Percentiles rank a stretch among this genome's conserved stretches.
These are phyloP conservation scores for Littorina saxatilis DNA, from an alignment of 1,140 invertebrate genomes.

Conservation along the genomic window DNA sequence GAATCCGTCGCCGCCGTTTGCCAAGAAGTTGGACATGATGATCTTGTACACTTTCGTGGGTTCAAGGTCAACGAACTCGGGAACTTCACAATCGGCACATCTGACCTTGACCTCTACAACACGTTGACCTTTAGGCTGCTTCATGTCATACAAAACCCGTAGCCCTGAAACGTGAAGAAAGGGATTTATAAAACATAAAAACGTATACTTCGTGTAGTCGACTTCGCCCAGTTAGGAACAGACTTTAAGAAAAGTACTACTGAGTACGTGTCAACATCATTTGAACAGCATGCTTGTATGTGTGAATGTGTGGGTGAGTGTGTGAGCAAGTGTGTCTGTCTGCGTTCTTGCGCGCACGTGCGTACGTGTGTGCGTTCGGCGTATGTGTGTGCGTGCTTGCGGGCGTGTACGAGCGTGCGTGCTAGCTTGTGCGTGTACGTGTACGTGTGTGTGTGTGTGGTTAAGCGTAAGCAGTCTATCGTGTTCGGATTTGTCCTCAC, in stretches of 20 bases:
- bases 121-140: conserved; percentile 70
- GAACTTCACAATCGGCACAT: conserved; percentile 69
- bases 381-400: conserved; percentile 11
- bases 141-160: conserved; percentile 79
- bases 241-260: too few relatives aligned
- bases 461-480: too few relatives aligned
- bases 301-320: not conserved
- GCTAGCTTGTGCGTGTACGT: conserved; percentile 8
- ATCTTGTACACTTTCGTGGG: conserved; percentile 46
- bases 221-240: too few relatives aligned
- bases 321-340: not conserved
- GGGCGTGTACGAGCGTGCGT: not conserved
- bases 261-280: too few relatives aligned
- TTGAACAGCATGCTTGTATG: not conserved
- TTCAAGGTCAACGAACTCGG: conserved; percentile 65
- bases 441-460: not conserved
- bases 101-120: conserved; percentile 43
- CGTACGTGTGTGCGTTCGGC: conserved; percentile 15
- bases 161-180: conserved; percentile 74
- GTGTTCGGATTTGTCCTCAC: too few relatives aligned
- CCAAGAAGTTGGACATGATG: conserved; percentile 79
- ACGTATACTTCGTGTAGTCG: too few relatives aligned
- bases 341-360: not conserved
- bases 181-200: too few relatives aligned
- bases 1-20: conserved; percentile 82